phyloP scores from a whole-genome alignment of 2,888 invertebrate genomes.

The Blastobasis lacticolella region DNA sequence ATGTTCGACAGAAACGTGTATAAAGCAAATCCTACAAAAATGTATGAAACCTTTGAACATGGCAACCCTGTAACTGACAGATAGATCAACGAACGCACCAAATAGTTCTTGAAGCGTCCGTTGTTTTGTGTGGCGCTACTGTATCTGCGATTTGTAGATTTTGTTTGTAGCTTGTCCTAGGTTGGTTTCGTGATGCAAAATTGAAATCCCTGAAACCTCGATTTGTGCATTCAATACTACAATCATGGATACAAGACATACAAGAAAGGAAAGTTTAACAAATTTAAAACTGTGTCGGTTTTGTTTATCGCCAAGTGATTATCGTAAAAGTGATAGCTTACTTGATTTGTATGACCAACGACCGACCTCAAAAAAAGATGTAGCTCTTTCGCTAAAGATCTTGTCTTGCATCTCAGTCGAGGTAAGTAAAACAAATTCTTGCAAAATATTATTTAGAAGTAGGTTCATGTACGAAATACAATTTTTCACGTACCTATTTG shows the following conservation, averaged over 20 bases:
- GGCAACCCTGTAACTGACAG: too few relatives aligned
- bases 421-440: slow-evolving; percentile 58
- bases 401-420: slow-evolving; percentile 85
- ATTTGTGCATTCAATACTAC: too few relatives aligned
- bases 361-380: slow-evolving; percentile 71
- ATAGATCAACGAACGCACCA: too few relatives aligned
- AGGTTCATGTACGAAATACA: too few relatives aligned
- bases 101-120: slow-evolving; percentile 13
- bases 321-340: too few relatives aligned
- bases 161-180: slow-evolving; percentile 7
- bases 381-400: slow-evolving; percentile 82
- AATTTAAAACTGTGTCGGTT: slow-evolving; percentile 82
- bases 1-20: too few relatives aligned
- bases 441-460: too few relatives aligned
- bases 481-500: background rate
- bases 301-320: slow-evolving; percentile 78
- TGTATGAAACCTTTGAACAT: too few relatives aligned
- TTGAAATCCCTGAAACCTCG: slow-evolving; percentile 13
- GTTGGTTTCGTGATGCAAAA: slow-evolving; percentile 12
- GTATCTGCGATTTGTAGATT: slow-evolving; percentile 7
- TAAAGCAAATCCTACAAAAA: too few relatives aligned
- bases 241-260: slow-evolving; percentile 14
- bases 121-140: slow-evolving; percentile 34
- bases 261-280: slow-evolving; percentile 74
- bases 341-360: too few relatives aligned